Conservation (phyloP, 2,113 vertebrate species). For the Xiphophorus hellerii region DNA sequence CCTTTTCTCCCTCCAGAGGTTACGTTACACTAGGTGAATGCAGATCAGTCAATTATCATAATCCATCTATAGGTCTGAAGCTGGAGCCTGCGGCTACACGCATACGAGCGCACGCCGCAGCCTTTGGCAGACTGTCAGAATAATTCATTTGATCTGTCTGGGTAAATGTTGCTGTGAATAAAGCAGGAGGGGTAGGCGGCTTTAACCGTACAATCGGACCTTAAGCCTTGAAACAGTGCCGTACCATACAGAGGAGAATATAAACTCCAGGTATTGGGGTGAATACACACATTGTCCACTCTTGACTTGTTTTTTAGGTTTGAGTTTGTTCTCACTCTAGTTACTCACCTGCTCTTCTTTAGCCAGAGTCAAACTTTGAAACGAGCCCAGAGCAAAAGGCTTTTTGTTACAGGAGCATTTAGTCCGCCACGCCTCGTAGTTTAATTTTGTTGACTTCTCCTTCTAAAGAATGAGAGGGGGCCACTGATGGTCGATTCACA, state of each 20-base stretch:
- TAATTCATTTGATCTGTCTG: constrained; percentile 37
- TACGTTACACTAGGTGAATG: constrained; percentile 45
- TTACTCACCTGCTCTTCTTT: constrained; percentile 28
- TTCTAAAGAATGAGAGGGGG: background rate
- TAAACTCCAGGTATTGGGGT: constrained; percentile 21
- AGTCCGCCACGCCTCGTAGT: background rate
- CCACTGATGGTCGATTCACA: constrained; percentile 16
- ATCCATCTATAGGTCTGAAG: constrained; percentile 30
- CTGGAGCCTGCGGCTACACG: constrained; percentile 44
- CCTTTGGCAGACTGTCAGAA: constrained; percentile 43
- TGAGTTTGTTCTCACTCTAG: constrained; percentile 28
- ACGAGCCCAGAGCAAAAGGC: constrained; percentile 36
- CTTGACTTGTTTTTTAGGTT: constrained; percentile 7
- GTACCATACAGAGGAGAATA: background rate
- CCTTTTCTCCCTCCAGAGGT: constrained; percentile 21
- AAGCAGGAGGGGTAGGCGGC: constrained; percentile 23
- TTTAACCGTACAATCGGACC: constrained; percentile 15
- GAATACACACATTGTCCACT: background rate
- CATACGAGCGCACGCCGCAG: constrained; percentile 9
- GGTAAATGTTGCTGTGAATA: constrained; percentile 19
- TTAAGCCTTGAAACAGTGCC: constrained; percentile 20
- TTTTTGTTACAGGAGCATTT: constrained; percentile 28
- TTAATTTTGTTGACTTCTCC: constrained; percentile 7
- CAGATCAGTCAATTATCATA: constrained; percentile 53
- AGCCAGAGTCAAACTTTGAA: constrained; percentile 12